phyloP scores from a whole-genome alignment of 2,888 invertebrate genomes.

The Terebella lapidaria region DNA sequence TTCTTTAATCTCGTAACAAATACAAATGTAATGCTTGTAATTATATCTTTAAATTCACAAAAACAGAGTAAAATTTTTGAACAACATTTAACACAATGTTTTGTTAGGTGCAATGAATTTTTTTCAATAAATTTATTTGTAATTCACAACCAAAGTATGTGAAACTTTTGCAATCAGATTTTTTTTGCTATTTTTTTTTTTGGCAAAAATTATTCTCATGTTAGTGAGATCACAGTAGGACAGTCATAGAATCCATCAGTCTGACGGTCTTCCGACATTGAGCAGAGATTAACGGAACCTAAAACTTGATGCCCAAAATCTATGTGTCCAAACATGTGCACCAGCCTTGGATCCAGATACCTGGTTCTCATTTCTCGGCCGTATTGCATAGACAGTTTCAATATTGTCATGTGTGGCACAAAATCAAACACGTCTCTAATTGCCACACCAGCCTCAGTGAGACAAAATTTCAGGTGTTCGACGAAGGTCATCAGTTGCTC shows the following conservation, averaged over 20 bases:
- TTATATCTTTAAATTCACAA: too few relatives aligned
- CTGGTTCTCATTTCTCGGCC: slow-evolving; percentile 38
- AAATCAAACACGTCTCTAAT: slow-evolving; percentile 52
- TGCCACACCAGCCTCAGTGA: slow-evolving; percentile 40
- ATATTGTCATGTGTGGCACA: slow-evolving; percentile 54
- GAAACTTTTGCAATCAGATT: too few relatives aligned
- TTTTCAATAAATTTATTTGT: too few relatives aligned
- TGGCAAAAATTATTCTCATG: too few relatives aligned
- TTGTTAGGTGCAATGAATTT: too few relatives aligned
- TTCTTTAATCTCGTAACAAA: too few relatives aligned
- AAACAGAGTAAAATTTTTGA: too few relatives aligned
- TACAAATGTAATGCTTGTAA: too few relatives aligned
- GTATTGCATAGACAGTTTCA: slow-evolving; percentile 50
- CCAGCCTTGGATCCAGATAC: slow-evolving; percentile 40
- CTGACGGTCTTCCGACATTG: slow-evolving; percentile 43
- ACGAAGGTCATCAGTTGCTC: slow-evolving; percentile 41
- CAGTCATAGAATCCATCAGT: slow-evolving; percentile 53
- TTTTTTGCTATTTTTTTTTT: too few relatives aligned
- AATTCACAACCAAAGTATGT: too few relatives aligned
- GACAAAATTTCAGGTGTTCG: slow-evolving; percentile 36
- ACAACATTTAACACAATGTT: too few relatives aligned
- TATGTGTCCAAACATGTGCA: slow-evolving; percentile 37
- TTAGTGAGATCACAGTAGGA: too few relatives aligned
- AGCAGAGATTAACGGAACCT: slow-evolving; percentile 49
- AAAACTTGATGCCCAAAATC: slow-evolving; percentile 46